These are phyloP conservation scores for Steinernema feltiae DNA, from an alignment of 1,140 invertebrate species.

Conservation along the genomic window DNA sequence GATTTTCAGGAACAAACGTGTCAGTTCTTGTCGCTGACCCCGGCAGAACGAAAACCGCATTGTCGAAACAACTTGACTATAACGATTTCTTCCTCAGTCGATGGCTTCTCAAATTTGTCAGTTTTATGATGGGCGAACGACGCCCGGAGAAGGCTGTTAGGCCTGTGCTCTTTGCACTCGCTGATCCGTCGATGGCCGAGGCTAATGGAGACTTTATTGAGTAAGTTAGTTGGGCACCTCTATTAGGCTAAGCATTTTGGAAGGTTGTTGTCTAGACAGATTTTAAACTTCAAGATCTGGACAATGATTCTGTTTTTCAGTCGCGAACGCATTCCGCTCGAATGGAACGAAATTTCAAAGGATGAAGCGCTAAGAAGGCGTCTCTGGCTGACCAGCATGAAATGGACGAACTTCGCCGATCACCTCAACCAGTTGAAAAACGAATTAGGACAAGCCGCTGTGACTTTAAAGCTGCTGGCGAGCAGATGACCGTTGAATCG, in stretches of 20 bases:
- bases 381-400: slow-evolving; percentile 46
- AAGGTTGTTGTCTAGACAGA: neutral
- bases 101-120: slow-evolving; percentile 46
- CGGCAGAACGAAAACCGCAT: slow-evolving; percentile 47
- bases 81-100: slow-evolving; percentile 51
- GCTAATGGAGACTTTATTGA: slow-evolving; percentile 41
- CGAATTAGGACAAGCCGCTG: slow-evolving; percentile 27
- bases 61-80: slow-evolving; percentile 37
- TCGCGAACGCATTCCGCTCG: slow-evolving; percentile 29
- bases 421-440: slow-evolving; percentile 26
- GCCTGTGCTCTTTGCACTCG: slow-evolving; percentile 49
- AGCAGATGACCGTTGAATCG: neutral
- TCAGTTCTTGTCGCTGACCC: slow-evolving; percentile 51
- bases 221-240: no score
- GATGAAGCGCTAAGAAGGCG: slow-evolving; percentile 35
- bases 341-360: slow-evolving; percentile 40
- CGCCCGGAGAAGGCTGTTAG: slow-evolving; percentile 38
- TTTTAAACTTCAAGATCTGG: neutral
- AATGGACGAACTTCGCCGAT: slow-evolving; percentile 39
- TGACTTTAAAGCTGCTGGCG: neutral
- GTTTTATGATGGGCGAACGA: slow-evolving; percentile 43
- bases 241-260: no score
- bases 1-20: slow-evolving; percentile 43
- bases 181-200: slow-evolving; percentile 40
- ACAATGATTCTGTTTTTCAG: no score